Conservation (phyloP, 2,797 vertebrate species). For the Botia kubotai region DNA sequence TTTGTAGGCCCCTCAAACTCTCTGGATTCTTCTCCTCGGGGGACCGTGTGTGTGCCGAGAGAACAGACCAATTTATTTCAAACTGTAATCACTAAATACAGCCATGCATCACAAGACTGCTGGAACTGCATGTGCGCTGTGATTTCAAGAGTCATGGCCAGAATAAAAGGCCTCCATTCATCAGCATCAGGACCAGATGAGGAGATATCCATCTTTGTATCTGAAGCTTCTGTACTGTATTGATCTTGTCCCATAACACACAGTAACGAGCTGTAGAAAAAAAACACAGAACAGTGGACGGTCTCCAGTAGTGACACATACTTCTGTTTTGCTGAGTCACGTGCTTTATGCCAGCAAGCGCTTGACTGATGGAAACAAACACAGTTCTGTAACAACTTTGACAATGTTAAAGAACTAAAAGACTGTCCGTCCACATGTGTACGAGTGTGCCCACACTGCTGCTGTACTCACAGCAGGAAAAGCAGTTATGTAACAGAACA, state of each 20-base stretch:
- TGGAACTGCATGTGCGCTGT: conserved; percentile 60
- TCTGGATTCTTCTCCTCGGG: conserved; percentile 73
- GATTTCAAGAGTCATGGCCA: conserved; percentile 61
- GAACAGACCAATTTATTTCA: conserved; percentile 80
- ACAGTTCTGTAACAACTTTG: conserved; percentile 12
- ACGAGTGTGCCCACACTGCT: background rate
- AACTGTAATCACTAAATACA: conserved; percentile 82
- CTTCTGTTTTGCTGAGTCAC: conserved; percentile 67
- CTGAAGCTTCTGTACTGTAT: conserved; percentile 60
- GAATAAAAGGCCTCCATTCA: conserved; percentile 66
- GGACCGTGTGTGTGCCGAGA: conserved; percentile 74
- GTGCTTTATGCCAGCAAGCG: conserved; percentile 42
- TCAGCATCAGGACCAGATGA: conserved; percentile 65
- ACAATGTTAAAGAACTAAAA: conserved; percentile 3
- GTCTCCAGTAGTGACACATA: conserved; percentile 38
- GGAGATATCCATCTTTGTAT: conserved; percentile 67
- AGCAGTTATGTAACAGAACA: background rate
- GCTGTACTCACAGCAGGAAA: conserved; percentile 4
- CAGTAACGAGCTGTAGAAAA: conserved; percentile 57
- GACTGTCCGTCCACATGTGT: background rate
- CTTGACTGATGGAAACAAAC: conserved; percentile 24
- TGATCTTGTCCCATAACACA: conserved; percentile 59
- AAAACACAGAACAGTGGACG: conserved; percentile 52
- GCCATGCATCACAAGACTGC: conserved; percentile 75
- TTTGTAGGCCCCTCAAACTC: conserved; percentile 76